Conservation (phyloP, 1,140 invertebrate species). For the Drosophila sulfurigaster region DNA sequence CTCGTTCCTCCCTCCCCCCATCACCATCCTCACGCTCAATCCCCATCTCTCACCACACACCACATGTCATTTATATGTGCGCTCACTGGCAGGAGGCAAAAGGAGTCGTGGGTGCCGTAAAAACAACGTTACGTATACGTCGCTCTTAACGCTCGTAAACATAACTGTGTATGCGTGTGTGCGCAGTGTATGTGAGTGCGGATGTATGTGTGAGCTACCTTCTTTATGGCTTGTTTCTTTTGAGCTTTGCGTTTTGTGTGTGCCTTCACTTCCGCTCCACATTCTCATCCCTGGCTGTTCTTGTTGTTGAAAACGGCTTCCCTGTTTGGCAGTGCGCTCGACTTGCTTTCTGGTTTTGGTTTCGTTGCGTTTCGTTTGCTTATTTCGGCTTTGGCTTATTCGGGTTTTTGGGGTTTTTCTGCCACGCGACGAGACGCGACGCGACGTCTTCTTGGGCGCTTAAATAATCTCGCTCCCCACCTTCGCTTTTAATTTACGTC, state of each 20-base stretch:
- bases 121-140: constrained; percentile 72
- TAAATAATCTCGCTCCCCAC: constrained; percentile 62
- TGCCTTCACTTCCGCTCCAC: constrained; percentile 40
- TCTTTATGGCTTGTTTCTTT: constrained; percentile 76
- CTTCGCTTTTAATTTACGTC: constrained; percentile 70
- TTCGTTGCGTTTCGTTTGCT: constrained; percentile 20
- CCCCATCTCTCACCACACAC: constrained; percentile 21
- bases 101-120: constrained; percentile 75
- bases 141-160: constrained; percentile 67
- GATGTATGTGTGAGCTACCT: constrained; percentile 44
- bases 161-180: constrained; percentile 37
- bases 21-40: constrained; percentile 6
- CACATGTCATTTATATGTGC: constrained; percentile 68
- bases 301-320: constrained; percentile 11
- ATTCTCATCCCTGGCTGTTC: constrained; percentile 14
- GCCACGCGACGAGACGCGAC: too few species aligned
- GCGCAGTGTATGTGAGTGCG: constrained; percentile 12
- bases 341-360: constrained; percentile 1
- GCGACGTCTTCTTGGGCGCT: constrained; percentile 13
- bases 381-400: constrained; percentile 22
- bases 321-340: constrained; percentile 17
- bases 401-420: constrained; percentile 16
- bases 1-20: background rate
- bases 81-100: background rate
- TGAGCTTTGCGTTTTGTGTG: constrained; percentile 57